These are phyloP conservation scores for Penaeus japonicus DNA, from an alignment of 1,140 invertebrate species.

Conservation along the genomic window DNA sequence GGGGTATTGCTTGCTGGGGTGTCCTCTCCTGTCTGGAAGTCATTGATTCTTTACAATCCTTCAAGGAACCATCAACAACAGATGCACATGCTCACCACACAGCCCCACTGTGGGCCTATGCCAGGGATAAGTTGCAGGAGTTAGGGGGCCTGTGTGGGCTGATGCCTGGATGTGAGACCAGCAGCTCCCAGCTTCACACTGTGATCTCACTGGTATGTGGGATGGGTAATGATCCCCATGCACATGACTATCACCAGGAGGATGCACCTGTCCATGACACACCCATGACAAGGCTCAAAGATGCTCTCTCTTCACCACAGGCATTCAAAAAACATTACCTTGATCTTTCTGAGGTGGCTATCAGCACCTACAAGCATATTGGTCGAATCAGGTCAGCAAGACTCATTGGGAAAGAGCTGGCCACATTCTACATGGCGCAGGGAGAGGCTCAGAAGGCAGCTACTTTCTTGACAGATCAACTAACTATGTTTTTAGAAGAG, in stretches of 20 bases:
- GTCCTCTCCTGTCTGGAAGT: conserved; percentile 92
- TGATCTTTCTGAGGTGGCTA: conserved; percentile 91
- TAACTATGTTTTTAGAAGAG: conserved; percentile 86
- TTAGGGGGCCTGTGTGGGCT: conserved; percentile 89
- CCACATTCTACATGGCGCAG: conserved; percentile 86
- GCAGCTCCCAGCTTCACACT: conserved; percentile 85
- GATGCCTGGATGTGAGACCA: conserved; percentile 82
- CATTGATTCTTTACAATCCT: conserved; percentile 69
- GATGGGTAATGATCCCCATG: conserved; percentile 70
- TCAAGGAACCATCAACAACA: conserved; percentile 51
- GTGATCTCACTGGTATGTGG: conserved; percentile 90
- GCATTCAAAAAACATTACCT: conserved; percentile 90
- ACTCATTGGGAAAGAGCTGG: conserved; percentile 86
- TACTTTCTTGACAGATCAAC: conserved; percentile 84
- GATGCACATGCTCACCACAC: conserved; percentile 87
- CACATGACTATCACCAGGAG: conserved; percentile 31
- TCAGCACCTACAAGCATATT: conserved; percentile 97
- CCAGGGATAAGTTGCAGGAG: conserved; percentile 88
- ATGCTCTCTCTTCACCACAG: conserved; percentile 88
- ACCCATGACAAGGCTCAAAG: conserved; percentile 85
- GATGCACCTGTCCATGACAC: conserved; percentile 7
- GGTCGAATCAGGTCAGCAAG: conserved; percentile 84
- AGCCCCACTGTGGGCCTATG: conserved; percentile 89
- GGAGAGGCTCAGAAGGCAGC: conserved; percentile 88
- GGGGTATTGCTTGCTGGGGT: conserved; percentile 90